Percentiles rank a stretch among this genome's conserved stretches.
These are phyloP conservation scores for Morpho achilles DNA, from an alignment of 2,888 invertebrate species.

Conservation along the genomic window DNA sequence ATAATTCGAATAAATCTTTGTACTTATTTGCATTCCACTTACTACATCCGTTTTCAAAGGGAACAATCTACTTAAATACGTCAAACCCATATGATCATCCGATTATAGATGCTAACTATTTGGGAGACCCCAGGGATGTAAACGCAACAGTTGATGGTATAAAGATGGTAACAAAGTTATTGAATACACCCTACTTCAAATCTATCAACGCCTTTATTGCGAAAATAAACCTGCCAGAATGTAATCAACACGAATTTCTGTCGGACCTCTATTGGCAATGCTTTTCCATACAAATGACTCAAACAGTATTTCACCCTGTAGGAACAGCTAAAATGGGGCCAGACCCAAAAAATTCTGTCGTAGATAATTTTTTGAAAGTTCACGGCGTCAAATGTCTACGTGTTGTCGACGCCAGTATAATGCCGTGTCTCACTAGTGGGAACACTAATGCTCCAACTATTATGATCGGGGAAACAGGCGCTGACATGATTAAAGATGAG, in stretches of 20 bases:
- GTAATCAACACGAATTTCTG: slow-evolving; percentile 39
- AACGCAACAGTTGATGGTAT: slow-evolving; percentile 44
- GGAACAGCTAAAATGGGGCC: slow-evolving; percentile 52
- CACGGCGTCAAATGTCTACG: slow-evolving; percentile 65
- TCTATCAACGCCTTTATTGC: slow-evolving; percentile 41
- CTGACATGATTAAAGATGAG: slow-evolving; percentile 83
- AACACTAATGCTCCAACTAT: slow-evolving; percentile 89
- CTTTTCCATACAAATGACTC: slow-evolving; percentile 64
- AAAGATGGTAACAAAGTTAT: slow-evolving; percentile 40
- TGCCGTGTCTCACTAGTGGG: slow-evolving; percentile 86
- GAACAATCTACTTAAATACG: slow-evolving; percentile 75
- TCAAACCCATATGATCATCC: slow-evolving; percentile 79
- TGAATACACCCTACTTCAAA: slow-evolving; percentile 42
- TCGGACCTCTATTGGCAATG: slow-evolving; percentile 51
- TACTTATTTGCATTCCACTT: slow-evolving; percentile 52
- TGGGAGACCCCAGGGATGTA: slow-evolving; percentile 75
- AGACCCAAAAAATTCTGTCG: slow-evolving; percentile 38
- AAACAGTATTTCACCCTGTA: slow-evolving; percentile 82
- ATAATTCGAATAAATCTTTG: slow-evolving; percentile 43
- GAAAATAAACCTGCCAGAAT: slow-evolving; percentile 41
- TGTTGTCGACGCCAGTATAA: no score
- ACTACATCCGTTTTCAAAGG: slow-evolving; percentile 73
- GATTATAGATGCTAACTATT: slow-evolving; percentile 26
- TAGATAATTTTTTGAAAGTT: slow-evolving; percentile 80
- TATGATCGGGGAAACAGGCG: slow-evolving; percentile 89